These are phyloP conservation scores for Ophiodon elongatus DNA, from an alignment of 2,113 vertebrate species.

Conservation along the genomic window DNA sequence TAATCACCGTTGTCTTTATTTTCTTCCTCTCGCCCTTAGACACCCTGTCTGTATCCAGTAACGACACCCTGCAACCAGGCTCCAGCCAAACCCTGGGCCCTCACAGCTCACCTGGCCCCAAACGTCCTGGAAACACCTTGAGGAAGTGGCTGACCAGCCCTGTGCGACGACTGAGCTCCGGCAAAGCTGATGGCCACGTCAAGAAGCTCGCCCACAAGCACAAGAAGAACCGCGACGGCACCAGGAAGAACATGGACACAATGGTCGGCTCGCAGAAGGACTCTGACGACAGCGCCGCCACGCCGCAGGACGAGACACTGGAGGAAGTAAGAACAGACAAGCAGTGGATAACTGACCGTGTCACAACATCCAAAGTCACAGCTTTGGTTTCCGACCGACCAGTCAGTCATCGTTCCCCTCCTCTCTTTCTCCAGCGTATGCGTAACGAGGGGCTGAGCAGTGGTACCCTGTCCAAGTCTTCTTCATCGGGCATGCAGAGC, in stretches of 20 bases:
- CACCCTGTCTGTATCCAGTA: constrained; percentile 95
- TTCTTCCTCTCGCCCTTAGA: constrained; percentile 79
- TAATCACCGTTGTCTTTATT: neutral
- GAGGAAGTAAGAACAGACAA: constrained; percentile 88
- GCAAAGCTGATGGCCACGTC: constrained; percentile 95
- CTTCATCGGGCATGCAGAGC: constrained; percentile 99
- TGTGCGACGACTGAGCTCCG: constrained; percentile 95
- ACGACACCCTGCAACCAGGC: constrained; percentile 91
- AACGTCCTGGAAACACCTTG: constrained; percentile 96
- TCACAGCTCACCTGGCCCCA: constrained; percentile 96
- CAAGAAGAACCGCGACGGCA: constrained; percentile 96
- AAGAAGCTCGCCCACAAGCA: constrained; percentile 98
- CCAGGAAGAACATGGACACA: constrained; percentile 90
- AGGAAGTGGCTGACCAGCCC: constrained; percentile 99
- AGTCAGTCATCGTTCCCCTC: neutral
- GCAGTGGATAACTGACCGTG: neutral
- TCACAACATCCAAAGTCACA: neutral
- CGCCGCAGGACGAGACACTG: constrained; percentile 95
- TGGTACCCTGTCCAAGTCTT: constrained; percentile 97
- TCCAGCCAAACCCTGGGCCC: constrained; percentile 93
- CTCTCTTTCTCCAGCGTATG: constrained; percentile 86
- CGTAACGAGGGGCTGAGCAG: constrained; percentile 98
- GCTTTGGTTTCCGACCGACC: neutral
- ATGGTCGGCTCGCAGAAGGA: constrained; percentile 93
- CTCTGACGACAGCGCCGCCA: constrained; percentile 95